Percentiles rank a stretch among this genome's conserved stretches.
Conservation (phyloP, 2,113 vertebrate genomes). For the Takifugu bimaculatus region DNA sequence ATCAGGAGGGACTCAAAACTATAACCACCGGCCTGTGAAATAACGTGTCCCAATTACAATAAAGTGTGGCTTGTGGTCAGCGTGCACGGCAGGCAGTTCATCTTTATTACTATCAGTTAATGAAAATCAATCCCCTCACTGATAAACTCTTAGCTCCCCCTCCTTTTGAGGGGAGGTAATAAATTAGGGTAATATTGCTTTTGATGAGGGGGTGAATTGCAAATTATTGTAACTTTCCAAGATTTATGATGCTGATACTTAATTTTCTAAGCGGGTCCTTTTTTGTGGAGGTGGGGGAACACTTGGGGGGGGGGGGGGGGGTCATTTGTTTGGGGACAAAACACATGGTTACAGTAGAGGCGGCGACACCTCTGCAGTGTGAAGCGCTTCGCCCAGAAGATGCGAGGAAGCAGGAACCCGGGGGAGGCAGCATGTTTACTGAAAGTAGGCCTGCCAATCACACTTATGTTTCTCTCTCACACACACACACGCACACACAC, state of each 20-base stretch:
- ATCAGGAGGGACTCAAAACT: constrained; percentile 48
- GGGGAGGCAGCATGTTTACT: constrained; percentile 47
- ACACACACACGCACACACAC: neutral
- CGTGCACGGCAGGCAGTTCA: constrained; percentile 74
- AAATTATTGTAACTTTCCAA: constrained; percentile 83
- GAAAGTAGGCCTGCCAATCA: constrained; percentile 59
- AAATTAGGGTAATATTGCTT: constrained; percentile 84
- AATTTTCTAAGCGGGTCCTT: constrained; percentile 75
- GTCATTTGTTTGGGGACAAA: constrained; percentile 73
- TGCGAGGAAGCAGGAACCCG: constrained; percentile 17
- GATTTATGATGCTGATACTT: constrained; percentile 81
- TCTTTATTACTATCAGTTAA: constrained; percentile 86
- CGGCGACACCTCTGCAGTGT: constrained; percentile 1
- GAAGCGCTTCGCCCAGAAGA: constrained; percentile 12
- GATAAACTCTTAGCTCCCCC: constrained; percentile 81
- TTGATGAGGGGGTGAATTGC: constrained; percentile 84
- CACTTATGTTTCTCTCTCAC: neutral
- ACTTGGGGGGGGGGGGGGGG: constrained; percentile 45
- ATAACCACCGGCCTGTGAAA: constrained; percentile 72
- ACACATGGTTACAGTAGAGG: constrained; percentile 44
- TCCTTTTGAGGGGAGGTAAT: constrained; percentile 75
- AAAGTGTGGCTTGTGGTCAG: constrained; percentile 83
- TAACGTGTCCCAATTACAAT: constrained; percentile 84
- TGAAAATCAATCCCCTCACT: constrained; percentile 85
- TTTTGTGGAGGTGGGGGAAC: neutral